Percentiles rank a stretch among this genome's conserved stretches.
Evolutionary conservation across 2,888 invertebrate genomes (phyloP).

Genomic region (Lobophora halterata): DNA sequence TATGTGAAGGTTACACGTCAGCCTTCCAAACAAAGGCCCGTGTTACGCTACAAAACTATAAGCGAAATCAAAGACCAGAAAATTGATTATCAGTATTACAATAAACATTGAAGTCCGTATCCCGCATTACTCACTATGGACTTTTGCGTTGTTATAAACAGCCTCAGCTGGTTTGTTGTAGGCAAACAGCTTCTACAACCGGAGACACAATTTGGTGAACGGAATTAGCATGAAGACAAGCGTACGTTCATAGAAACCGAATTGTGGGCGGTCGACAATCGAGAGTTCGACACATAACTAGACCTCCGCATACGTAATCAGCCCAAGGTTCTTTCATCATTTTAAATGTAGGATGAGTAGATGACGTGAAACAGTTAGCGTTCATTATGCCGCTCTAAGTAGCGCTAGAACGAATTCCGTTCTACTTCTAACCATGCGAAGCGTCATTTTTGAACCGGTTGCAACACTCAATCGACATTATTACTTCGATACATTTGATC

Average conservation of each 20-base stretch:
- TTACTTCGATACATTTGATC: constrained; percentile 11
- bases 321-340: constrained; percentile 54
- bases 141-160: constrained; percentile 35
- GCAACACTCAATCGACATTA: constrained; percentile 12
- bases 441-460: constrained; percentile 31
- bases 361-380: constrained; percentile 34
- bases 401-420: constrained; percentile 9
- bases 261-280: constrained; percentile 49
- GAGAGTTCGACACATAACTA: constrained; percentile 36
- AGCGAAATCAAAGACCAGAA: constrained; percentile 28
- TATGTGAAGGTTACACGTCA: constrained; percentile 24
- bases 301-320: constrained; percentile 46
- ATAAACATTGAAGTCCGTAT: constrained; percentile 31
- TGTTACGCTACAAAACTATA: constrained; percentile 15
- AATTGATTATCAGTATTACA: constrained; percentile 32
- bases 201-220: constrained; percentile 47
- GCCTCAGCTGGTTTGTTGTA: constrained; percentile 31
- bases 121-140: constrained; percentile 35
- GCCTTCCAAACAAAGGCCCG: constrained; percentile 22
- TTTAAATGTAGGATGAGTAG: constrained; percentile 47
- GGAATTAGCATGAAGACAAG: constrained; percentile 55
- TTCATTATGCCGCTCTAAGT: constrained; percentile 14
- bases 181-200: constrained; percentile 46
- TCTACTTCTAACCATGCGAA: constrained; percentile 15
- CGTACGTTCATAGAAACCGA: constrained; percentile 40